phyloP scores from a whole-genome alignment of 2,797 vertebrate species.

The Australoheros facetus region DNA sequence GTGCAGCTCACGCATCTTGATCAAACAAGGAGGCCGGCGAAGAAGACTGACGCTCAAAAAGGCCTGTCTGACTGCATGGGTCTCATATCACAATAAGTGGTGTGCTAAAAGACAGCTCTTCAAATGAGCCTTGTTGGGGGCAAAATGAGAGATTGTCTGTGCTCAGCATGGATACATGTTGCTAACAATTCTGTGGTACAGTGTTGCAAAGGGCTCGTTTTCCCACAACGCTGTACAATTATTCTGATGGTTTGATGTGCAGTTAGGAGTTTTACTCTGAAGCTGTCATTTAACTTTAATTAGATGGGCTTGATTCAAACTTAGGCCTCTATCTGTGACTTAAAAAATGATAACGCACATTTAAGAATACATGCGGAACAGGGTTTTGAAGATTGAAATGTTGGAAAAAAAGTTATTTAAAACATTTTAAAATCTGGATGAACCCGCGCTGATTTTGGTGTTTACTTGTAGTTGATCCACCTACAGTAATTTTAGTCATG shows the following conservation, averaged over 20 bases:
- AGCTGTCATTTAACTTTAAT: slow-evolving; percentile 8
- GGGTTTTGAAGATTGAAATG: background rate
- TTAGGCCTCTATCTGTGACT: background rate
- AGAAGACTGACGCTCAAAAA: slow-evolving; percentile 59
- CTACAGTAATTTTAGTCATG: background rate
- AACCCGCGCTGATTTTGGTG: too few relatives aligned
- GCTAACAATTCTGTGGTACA: slow-evolving; percentile 20
- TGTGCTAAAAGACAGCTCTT: slow-evolving; percentile 63
- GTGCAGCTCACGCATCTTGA: slow-evolving; percentile 66
- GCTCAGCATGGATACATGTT: slow-evolving; percentile 54
- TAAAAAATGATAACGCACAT: background rate
- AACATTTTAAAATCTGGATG: background rate
- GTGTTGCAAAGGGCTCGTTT: background rate
- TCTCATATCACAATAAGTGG: slow-evolving; percentile 53
- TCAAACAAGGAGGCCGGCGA: slow-evolving; percentile 62
- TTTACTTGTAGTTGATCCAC: background rate
- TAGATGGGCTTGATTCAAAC: slow-evolving; percentile 1
- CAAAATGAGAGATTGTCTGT: slow-evolving; percentile 43
- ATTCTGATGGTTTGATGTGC: background rate
- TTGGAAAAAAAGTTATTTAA: fast-evolving
- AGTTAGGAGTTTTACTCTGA: background rate
- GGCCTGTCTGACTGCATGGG: slow-evolving; percentile 32
- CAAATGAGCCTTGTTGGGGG: slow-evolving; percentile 60
- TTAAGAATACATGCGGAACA: background rate
- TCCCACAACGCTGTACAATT: slow-evolving; percentile 9